Base-by-base conservation (phyloP, 1,140 invertebrate species). In the Arctopsyche grandis region DNA sequence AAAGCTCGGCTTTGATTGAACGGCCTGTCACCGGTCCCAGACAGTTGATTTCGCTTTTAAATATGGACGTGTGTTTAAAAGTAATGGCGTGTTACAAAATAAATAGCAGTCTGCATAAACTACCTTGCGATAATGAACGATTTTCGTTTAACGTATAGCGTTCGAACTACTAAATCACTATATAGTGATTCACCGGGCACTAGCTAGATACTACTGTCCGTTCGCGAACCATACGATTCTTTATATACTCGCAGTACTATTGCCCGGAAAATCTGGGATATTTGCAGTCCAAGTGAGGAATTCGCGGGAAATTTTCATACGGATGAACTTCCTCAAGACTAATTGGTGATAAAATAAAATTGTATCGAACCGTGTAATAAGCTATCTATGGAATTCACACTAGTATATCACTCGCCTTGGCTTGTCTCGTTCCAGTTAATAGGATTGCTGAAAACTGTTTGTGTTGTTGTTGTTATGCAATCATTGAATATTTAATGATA, bases 181-280 rank as follows among this genome's bases (percentile, higher is more conserved):
- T n/a, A n/a, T 66, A 66, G 24, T 66, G 63, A 66, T 66, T 66
- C 63, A 24, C 21, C 58, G 22, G 21, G 21, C 9, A 66, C 63
- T 66, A 66, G 24, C 63, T 66, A 66, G 9, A 26, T 10, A 24
- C 63, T 66, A 66, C 63, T 66, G 63, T 66, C 63, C 24, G 24
- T 14, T 14, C 12, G 14, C 24, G 63, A 9, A 22, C 9, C 63
- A 22, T 24, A 9, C 12, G 22, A 66, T 66, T 66, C 63, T 66
- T 66, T 66, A 66, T 66, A 66, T 66, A 66, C 22, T 66, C 19
- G 58, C 58, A 0, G 48, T 29, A 12, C 10, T 10, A 22, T 22
- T 26, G 12, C 10, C 14, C 24, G 63, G 24, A 66, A 66, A 66
- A 24, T 22, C 24, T 21, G 5, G 63, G 24, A 26, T 26, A 66